Base-by-base conservation (phyloP, 1,140 invertebrate genomes). In the Tetramorium parvispinum region DNA sequence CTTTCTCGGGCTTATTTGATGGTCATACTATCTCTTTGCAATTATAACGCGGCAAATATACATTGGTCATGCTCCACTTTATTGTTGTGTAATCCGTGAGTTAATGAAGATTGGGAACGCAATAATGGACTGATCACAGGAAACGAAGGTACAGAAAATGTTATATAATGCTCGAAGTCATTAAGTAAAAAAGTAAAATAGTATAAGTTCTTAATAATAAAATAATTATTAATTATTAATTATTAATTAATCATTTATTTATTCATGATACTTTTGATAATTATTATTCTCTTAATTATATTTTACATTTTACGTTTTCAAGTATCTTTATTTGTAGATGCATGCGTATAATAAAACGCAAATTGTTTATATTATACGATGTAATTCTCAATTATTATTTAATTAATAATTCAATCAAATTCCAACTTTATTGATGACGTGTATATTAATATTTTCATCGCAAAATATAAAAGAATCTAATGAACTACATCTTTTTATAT, bases 1-100 rank as follows among this genome's bases (percentile, higher is more conserved):
- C 79, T 82, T 59, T 71, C 79, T 82, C 68, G 79, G 13, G 79
- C n/a, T 75, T n/a, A 61, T 83, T 61, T 75, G 68, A 83, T 55
- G 53, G 18, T 46, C 43, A n/a, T 21, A 59, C 7, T 46, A 53
- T 27, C 65, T 4, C 32, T 66, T 40, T 18, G 53, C 21, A 24
- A 70, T 73, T 46, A 32, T 61, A 59, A 49, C 53, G 8, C 21
- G 3, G 53, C 24, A 24, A 59, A 59, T 55, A 11, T 6, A 43
- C 24, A 21, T 83, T 59, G 40, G n/a, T 46, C 18, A 37, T 18
- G 40, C 11, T 61, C 24, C 53, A 46, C 13, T 59, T 73, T 57
- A 18, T 71, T 75, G 5, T 61, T 61, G 24, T 27, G 4, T 75
- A 73, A 83, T 75, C 27, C 13, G 40, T 55, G 27, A 49, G 13